Base-by-base conservation (phyloP, 2,113 vertebrate species). In the Eubucco bourcierii region DNA sequence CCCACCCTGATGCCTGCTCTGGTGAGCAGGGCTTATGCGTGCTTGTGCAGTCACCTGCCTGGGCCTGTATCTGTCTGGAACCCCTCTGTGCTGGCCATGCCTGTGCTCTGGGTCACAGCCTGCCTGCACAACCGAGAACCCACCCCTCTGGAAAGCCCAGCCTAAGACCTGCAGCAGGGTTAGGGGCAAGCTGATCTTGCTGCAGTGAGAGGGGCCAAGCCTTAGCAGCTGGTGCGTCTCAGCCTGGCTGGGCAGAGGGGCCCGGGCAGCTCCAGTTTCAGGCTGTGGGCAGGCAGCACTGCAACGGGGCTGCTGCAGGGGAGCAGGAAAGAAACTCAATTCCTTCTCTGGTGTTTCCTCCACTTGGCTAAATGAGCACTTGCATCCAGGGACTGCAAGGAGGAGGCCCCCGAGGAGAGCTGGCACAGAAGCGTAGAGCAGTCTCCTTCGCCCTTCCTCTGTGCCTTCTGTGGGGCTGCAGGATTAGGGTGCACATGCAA, bases 201-300 rank as follows among this genome's bases (percentile, higher is more conserved):
- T 37, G 68, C 11, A 1, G 28, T 12, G 58, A 84, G 64, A 67
- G 52, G 56, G 75, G 64, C 71, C 5, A 27, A 93, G 44, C 58
- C 72, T 78, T 93, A 89, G 90, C 81, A 5, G 60, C 16, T 74
- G 65, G 20, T 3, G 3, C 58, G 77, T 63, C 60, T 90, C 66
- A 80, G 84, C 67, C 67, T 1, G 5, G 47, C 52, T 1, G 2
- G 46, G 65, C 82, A 78, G 91, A 47, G 93, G 79, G 95, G 89
- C 93, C 93, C 90, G 77, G 70, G 76, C 76, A 93, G 91, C 95
- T 96, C 95, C 2, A 4, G 85, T 96, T 96, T 96, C 96, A 95
- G 76, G 75, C 92, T 94, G 66, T 1, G 4, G 66, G 80, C 84
- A 90, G 74, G 80, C 86, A 68, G 59, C 13, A 1, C 65, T 60